A percentile compares a stretch with the other conserved stretches of the same genome.
Conservation (phyloP, 1,140 invertebrate genomes). For the Caenorhabditis latens region DNA sequence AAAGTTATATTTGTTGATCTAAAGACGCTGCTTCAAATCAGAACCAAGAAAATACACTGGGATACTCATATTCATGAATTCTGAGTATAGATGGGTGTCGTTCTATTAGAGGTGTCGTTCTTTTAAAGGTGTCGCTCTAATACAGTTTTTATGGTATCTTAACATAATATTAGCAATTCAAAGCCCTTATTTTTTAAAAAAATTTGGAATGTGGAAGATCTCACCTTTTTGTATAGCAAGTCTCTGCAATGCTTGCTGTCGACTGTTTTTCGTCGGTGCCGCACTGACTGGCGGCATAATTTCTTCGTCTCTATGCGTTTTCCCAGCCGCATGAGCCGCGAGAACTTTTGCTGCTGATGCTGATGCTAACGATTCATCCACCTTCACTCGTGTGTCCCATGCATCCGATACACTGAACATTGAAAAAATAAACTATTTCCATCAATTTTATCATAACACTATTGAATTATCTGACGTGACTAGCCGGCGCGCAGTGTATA, state of each 20-base stretch:
- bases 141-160: no score
- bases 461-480: no score
- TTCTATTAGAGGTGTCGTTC: no score
- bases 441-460: no score
- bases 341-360: conserved; percentile 58
- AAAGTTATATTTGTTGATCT: no score
- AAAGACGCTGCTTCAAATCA: no score
- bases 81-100: no score
- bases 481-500: neutral
- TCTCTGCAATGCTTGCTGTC: conserved; percentile 61
- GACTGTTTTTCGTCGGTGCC: conserved; percentile 61
- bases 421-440: neutral
- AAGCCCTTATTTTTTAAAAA: neutral
- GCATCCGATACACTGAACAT: conserved; percentile 64
- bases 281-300: conserved; percentile 64
- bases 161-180: neutral
- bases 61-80: no score
- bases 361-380: conserved; percentile 55
- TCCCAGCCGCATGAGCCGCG: conserved; percentile 58
- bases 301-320: conserved; percentile 58
- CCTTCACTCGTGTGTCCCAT: conserved; percentile 53
- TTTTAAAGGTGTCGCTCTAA: no score
- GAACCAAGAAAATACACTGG: no score
- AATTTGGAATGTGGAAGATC: neutral
- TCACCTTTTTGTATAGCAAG: conserved; percentile 66